Evolutionary conservation across 2,113 vertebrate species (phyloP).

Genomic region (Perca fluviatilis): DNA sequence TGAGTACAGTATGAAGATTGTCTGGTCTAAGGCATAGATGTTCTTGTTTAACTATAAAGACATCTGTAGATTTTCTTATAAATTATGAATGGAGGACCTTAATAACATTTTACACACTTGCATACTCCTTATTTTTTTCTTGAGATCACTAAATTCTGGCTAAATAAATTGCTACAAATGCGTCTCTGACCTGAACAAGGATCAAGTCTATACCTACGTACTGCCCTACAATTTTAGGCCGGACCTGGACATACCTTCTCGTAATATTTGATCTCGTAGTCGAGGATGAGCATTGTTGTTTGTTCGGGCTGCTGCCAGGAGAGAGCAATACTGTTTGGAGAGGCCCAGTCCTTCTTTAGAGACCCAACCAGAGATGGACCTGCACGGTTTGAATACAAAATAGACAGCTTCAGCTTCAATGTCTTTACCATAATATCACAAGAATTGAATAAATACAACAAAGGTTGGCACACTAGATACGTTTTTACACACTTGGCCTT

Average conservation of each 20-base stretch:
- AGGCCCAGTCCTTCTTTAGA: conserved; percentile 98
- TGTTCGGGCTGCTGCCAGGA: conserved; percentile 96
- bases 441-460: background rate
- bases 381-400: conserved; percentile 82
- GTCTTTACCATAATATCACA: background rate
- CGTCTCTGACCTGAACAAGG: background rate
- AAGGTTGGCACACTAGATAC: background rate
- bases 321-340: conserved; percentile 96
- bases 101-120: background rate
- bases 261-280: conserved; percentile 99
- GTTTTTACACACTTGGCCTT: background rate
- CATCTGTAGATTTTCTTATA: background rate
- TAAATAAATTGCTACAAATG: background rate
- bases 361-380: conserved; percentile 92
- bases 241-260: conserved; percentile 88
- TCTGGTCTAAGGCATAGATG: background rate
- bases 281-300: conserved; percentile 88
- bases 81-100: background rate
- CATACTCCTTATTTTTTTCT: background rate
- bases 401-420: background rate
- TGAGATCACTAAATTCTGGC: background rate
- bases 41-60: background rate
- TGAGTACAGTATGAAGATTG: no score
- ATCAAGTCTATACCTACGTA: background rate
- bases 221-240: background rate